Evolutionary conservation across 2,797 vertebrate genomes (phyloP).

Genomic region (Chaetodon trifasciatus): DNA sequence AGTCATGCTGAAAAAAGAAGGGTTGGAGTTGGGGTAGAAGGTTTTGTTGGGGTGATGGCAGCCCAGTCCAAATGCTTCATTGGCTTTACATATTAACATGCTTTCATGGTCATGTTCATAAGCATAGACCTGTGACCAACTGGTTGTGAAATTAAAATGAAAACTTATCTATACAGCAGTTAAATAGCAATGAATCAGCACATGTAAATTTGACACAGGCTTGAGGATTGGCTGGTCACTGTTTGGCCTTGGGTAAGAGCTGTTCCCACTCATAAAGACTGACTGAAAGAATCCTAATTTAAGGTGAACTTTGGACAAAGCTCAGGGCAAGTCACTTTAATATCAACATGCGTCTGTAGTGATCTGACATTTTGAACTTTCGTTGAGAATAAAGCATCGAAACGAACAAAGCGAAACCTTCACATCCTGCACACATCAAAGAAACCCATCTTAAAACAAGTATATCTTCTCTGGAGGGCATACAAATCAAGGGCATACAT

Average conservation of each 20-base stretch:
- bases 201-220: constrained; percentile 12
- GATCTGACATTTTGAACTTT: background rate
- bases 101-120: background rate
- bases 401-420: background rate
- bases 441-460: constrained; percentile 8
- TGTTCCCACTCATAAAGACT: constrained; percentile 11
- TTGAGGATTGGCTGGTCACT: background rate
- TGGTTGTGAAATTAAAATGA: background rate
- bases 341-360: background rate
- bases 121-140: background rate
- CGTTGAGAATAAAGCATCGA: background rate
- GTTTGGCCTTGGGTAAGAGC: constrained; percentile 32
- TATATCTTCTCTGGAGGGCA: constrained; percentile 9
- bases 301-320: background rate
- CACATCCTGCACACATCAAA: background rate
- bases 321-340: constrained; percentile 10
- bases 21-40: background rate
- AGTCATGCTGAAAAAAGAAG: constrained; percentile 13
- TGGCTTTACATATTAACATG: background rate
- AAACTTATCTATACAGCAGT: background rate
- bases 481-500: constrained; percentile 20
- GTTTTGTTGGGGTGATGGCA: constrained; percentile 7
- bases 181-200: background rate
- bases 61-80: background rate
- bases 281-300: constrained; percentile 1